A percentile compares a stretch with the other conserved stretches of the same genome.
phyloP scores from a whole-genome alignment of 2,797 vertebrate species.

The Hydrophis major region DNA sequence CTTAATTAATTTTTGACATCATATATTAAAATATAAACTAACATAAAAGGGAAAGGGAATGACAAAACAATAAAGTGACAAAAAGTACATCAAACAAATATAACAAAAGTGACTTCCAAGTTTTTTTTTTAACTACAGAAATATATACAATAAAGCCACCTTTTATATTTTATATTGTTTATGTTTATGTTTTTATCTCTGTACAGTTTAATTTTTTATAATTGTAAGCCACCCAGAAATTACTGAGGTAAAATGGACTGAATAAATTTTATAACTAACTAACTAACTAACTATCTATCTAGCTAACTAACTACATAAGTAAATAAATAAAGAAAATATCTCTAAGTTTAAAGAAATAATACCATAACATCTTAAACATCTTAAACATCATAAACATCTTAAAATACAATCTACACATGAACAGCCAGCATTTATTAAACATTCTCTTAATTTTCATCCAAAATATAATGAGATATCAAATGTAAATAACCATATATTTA shows the following conservation, averaged over 20 bases:
- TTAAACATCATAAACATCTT: no score
- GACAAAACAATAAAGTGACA: not conserved
- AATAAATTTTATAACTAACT: not conserved
- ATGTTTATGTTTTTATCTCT: not conserved
- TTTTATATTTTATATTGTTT: not conserved
- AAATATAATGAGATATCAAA: not conserved
- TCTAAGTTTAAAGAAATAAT: not conserved
- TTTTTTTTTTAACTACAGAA: not conserved
- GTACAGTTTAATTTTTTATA: not conserved
- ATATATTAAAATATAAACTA: not conserved
- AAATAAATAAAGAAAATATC: not conserved
- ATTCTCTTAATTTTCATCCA: not conserved
- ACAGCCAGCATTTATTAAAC: not conserved
- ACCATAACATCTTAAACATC: not conserved
- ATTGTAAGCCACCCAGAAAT: not conserved
- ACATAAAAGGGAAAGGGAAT: not conserved
- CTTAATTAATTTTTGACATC: not conserved
- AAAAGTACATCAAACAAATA: not conserved
- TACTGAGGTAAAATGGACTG: not conserved
- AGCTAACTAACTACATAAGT: not conserved
- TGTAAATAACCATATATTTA: not conserved
- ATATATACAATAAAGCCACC: not conserved
- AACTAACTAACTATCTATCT: no score
- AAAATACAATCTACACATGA: not conserved
- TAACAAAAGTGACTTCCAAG: not conserved